Base-by-base conservation (phyloP, 1,140 invertebrate genomes). In the Listronotus bonariensis region DNA sequence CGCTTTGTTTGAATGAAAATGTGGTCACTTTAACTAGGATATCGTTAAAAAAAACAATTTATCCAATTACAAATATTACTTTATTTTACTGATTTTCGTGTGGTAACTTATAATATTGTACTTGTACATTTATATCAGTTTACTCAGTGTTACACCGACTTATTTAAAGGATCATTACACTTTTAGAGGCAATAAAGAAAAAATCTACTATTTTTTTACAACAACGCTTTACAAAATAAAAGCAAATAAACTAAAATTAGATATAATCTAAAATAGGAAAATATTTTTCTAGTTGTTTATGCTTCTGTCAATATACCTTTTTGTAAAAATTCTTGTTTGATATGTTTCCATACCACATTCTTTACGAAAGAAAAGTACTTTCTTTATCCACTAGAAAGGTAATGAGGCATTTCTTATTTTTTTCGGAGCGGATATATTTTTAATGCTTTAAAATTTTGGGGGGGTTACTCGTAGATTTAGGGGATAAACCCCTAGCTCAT, bases 101-200 rank as follows among this genome's bases (percentile, higher is more conserved):
- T 70, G 70, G 70, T 72, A 72, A 72, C 70, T 72, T 72, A 67
- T 51, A 67, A 71, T 71, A 67, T 72, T 72, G 70, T 72, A 72
- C 70, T 71, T 71, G 69, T 71, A 71, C 69, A 71, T 71, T 69
- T 62, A 70, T 69, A 72, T 69, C 68, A 69, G 70, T 69, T 72
- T 46, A 67, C 64, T 72, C 65, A 69, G 57, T 65, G 60, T 38
- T 40, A 55, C 54, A 48, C 26, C 51, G 20, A 43, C 26, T 40
- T 42, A 55, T 41, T 41, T 48, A 45, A 53, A 20, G 18, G 31
- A 20, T 26, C 20, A 32, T 14, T 31, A 63, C 8, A 57, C 2
- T 36, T 36, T 36, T 36, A 36, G 34, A 36, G 34, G 2, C 34
- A 36, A 36, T 12, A 36, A 36, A 36, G 8, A 12, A 36, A 36